Evolutionary conservation across 2,888 invertebrate species (phyloP), one percentile per base, ranked within the genome.

Genomic region (Morpho deidamia): DNA sequence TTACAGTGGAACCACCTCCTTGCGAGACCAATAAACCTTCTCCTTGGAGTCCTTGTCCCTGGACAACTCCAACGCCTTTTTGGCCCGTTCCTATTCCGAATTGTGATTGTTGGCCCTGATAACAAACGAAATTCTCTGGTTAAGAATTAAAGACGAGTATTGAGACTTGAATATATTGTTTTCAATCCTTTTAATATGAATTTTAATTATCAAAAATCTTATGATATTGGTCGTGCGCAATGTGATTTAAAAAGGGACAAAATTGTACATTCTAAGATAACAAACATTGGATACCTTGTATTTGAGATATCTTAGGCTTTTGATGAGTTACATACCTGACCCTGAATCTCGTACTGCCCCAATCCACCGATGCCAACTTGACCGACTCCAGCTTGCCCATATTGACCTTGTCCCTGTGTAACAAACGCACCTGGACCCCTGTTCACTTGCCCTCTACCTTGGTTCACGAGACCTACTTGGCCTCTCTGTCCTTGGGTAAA

Each of bases 311-410:
- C 1, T 0, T 23, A 23, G 23, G 23, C 3, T 23, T 23, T 23
- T 23, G 23, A 23, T 23, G 3, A 23, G 23, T 23, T 23, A 48
- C 49, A 23, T 48, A 53, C 53, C 53, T 53, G 53, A 38, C 56
- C 59, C 34, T 32, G 45, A 51, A 58, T 40, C 7, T 35, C 44
- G 44, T 51, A 61, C 34, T 52, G 46, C 39, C 61, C 61, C 41
- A 58, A 56, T 23, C 62, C 64, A 35, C 56, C 59, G 9, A 61
- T 56, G 11, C 35, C 51, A 23, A 57, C 41, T 47, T 60, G 59
- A 42, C 64, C 64, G 9, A 55, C 53, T n/a, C 56, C 60, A 37
- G 47, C 47, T 46, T 55, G 55, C n/a, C 44, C 51, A 7, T 42
- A 42, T 40, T 55, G 55, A 32, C 59, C 51, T 9, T 51, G 44